These are phyloP conservation scores for Diceros bicornis DNA, from an alignment of 2,797 vertebrate species.

Conservation along the genomic window DNA sequence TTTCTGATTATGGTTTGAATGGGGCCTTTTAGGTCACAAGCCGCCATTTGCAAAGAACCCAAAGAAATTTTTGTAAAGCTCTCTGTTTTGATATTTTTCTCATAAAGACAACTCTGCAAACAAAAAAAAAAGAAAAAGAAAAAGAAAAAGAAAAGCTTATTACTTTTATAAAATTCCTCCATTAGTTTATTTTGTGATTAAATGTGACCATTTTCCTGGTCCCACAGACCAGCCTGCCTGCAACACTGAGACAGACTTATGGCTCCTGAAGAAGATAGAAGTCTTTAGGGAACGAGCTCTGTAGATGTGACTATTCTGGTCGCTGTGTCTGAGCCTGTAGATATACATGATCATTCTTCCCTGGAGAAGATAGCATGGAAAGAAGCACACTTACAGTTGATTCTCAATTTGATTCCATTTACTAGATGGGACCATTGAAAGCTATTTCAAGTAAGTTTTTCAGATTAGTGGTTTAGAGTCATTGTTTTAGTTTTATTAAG, in stretches of 20 bases:
- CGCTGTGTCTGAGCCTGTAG: no score
- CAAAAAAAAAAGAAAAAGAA: not conserved
- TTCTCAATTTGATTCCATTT: not conserved
- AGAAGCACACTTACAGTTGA: not conserved
- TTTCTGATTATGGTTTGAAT: slow-evolving; percentile 33
- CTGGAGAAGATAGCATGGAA: not conserved
- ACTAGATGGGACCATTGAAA: not conserved
- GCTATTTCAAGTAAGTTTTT: not conserved
- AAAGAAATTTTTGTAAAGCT: slow-evolving; percentile 24
- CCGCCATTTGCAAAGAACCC: not conserved
- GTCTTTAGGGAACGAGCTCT: not conserved
- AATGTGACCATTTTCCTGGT: not conserved
- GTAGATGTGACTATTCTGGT: not conserved
- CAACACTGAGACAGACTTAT: not conserved
- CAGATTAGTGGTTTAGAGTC: not conserved
- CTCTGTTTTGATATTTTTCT: slow-evolving; percentile 42
- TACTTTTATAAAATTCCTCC: not conserved
- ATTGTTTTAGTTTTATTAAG: not conserved
- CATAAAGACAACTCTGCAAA: slow-evolving; percentile 32
- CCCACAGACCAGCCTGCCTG: not conserved
- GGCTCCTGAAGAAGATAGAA: not conserved
- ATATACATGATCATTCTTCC: not conserved
- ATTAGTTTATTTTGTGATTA: not conserved
- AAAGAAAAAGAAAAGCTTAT: slow-evolving; percentile 20
- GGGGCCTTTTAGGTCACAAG: not conserved